phyloP scores from a whole-genome alignment of 2,888 invertebrate genomes.

The Drosophila testacea region DNA sequence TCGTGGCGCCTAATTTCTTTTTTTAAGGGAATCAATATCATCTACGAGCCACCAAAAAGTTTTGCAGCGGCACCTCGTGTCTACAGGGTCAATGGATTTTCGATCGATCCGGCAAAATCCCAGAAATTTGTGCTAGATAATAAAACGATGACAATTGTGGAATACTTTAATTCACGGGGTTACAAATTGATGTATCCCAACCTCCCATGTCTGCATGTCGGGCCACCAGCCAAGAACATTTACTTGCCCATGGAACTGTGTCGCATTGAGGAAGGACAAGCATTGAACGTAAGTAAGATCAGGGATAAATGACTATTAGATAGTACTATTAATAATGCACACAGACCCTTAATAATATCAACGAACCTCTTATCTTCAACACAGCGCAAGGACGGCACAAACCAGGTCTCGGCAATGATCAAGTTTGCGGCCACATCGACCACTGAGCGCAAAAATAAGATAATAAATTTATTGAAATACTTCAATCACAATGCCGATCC shows the following conservation, averaged over 20 bases:
- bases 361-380: neutral
- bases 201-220: slow-evolving; percentile 94
- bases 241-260: slow-evolving; percentile 94
- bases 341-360: neutral
- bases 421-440: slow-evolving; percentile 93
- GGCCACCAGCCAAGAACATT: slow-evolving; percentile 88
- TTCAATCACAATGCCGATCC: slow-evolving; percentile 83
- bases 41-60: slow-evolving; percentile 75
- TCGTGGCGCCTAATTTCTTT: slow-evolving; percentile 37
- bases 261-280: slow-evolving; percentile 92
- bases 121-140: slow-evolving; percentile 83
- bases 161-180: slow-evolving; percentile 75
- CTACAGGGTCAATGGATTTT: slow-evolving; percentile 73
- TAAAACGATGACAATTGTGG: slow-evolving; percentile 83
- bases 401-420: slow-evolving; percentile 95
- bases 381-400: slow-evolving; percentile 90
- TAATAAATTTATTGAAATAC: slow-evolving; percentile 86
- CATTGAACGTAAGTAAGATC: slow-evolving; percentile 84
- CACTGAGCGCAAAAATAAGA: slow-evolving; percentile 91
- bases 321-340: too few species aligned
- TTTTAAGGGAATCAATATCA: slow-evolving; percentile 73
- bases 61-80: slow-evolving; percentile 66
- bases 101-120: slow-evolving; percentile 72
- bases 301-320: too few species aligned
- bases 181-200: slow-evolving; percentile 87